phyloP scores from a whole-genome alignment of 2,888 invertebrate genomes.

The Endomychus coccineus region DNA sequence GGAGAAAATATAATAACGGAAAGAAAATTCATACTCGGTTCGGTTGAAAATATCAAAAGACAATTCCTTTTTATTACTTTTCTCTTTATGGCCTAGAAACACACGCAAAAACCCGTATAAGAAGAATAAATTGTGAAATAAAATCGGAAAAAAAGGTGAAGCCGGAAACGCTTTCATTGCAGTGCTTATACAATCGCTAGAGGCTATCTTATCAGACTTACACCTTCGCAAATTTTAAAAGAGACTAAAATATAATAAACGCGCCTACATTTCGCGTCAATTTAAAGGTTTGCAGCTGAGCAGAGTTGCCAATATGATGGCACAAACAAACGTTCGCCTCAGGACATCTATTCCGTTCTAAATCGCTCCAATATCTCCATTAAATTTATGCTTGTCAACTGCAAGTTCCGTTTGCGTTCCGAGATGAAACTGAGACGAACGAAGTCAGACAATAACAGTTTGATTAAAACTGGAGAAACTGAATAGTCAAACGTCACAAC shows the following conservation, averaged over 20 bases:
- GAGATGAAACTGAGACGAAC: slow-evolving; percentile 23
- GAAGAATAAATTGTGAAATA: too few species aligned
- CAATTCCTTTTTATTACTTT: too few species aligned
- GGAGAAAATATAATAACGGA: too few species aligned
- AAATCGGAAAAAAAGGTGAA: too few species aligned
- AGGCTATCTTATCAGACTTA: slow-evolving; percentile 10
- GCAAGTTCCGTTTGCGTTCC: slow-evolving; percentile 27
- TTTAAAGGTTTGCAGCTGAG: slow-evolving; percentile 11
- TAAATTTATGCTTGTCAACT: slow-evolving; percentile 30
- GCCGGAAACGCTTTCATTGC: too few species aligned
- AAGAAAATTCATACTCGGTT: too few species aligned
- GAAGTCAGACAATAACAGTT: slow-evolving; percentile 26
- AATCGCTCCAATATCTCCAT: slow-evolving; percentile 23
- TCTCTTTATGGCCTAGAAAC: too few species aligned
- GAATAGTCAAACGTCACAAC: slow-evolving; percentile 24
- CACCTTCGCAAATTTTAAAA: slow-evolving; percentile 15
- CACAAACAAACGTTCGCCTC: slow-evolving; percentile 31
- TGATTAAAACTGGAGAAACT: slow-evolving; percentile 27
- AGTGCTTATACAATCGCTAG: slow-evolving; percentile 11
- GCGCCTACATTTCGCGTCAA: slow-evolving; percentile 9
- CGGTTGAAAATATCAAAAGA: too few species aligned
- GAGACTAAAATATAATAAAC: slow-evolving; percentile 18
- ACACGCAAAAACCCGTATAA: too few species aligned
- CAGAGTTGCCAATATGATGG: slow-evolving; percentile 7
- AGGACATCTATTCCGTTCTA: slow-evolving; percentile 30